phyloP scores from a whole-genome alignment of 2,797 vertebrate genomes.

The Anguilla marmorata region DNA sequence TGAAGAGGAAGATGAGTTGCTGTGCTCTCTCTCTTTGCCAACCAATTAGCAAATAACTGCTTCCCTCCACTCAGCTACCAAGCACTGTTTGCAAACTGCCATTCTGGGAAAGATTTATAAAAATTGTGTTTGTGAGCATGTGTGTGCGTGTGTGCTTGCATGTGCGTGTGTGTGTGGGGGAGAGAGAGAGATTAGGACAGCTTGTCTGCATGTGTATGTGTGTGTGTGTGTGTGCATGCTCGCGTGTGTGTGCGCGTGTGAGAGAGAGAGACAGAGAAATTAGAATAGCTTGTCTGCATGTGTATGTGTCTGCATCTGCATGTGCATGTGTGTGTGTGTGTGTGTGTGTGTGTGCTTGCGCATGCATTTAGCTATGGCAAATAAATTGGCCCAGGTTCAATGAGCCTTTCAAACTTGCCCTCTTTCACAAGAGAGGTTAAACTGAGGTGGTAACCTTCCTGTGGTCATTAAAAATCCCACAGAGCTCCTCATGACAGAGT shows the following conservation, averaged over 20 bases:
- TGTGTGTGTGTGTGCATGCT: not conserved
- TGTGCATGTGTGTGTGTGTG: not conserved
- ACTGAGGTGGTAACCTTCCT: not conserved
- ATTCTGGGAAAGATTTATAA: not conserved
- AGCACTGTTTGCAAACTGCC: not conserved
- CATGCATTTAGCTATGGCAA: not conserved
- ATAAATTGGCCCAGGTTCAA: not conserved
- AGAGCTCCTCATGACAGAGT: not conserved
- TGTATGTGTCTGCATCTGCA: not conserved
- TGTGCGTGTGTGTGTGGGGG: not conserved
- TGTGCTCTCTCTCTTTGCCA: conserved; percentile 5
- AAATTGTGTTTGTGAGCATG: not conserved
- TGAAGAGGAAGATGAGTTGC: not conserved
- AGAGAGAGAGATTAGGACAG: too few species aligned
- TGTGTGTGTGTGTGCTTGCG: not conserved
- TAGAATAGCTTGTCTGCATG: not conserved
- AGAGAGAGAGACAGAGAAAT: not conserved
- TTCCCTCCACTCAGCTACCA: not conserved
- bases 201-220: not conserved
- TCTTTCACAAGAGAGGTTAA: conserved; percentile 1
- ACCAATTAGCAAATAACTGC: conserved; percentile 19
- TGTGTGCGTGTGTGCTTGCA: not conserved
- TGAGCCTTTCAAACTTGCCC: not conserved
- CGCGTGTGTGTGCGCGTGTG: not conserved
- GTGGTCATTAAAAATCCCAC: conserved; percentile 7